Conservation (phyloP, 2,888 invertebrate species). For the Gerosis bhagava region DNA sequence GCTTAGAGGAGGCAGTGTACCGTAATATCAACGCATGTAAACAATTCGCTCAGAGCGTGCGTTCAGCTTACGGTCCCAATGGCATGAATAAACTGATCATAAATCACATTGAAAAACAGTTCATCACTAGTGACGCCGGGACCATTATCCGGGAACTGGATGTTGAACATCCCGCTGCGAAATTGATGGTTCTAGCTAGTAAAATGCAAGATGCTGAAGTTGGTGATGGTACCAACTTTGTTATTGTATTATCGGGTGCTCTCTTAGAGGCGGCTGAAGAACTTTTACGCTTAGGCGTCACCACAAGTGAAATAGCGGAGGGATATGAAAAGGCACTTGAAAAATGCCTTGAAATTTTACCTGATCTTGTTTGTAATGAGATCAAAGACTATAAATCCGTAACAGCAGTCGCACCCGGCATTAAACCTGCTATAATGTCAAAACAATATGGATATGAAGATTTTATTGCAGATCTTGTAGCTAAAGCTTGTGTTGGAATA, state of each 20-base stretch:
- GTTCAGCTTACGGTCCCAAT: slow-evolving; percentile 98
- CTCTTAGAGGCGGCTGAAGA: slow-evolving; percentile 96
- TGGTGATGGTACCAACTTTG: slow-evolving; percentile 99
- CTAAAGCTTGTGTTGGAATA: slow-evolving; percentile 94
- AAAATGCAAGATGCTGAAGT: slow-evolving; percentile 99
- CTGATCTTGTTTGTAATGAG: slow-evolving; percentile 89
- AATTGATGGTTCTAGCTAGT: slow-evolving; percentile 96
- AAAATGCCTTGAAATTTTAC: slow-evolving; percentile 95
- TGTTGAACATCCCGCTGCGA: slow-evolving; percentile 99
- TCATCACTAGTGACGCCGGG: slow-evolving; percentile 99
- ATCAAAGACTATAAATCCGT: slow-evolving; percentile 87
- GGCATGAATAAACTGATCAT: slow-evolving; percentile 99
- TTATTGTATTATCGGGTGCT: slow-evolving; percentile 96
- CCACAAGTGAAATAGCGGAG: slow-evolving; percentile 97
- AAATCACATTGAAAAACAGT: slow-evolving; percentile 98
- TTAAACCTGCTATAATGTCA: slow-evolving; percentile 95
- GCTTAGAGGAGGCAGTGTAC: slow-evolving; percentile 98
- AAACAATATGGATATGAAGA: slow-evolving; percentile 99
- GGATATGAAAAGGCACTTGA: slow-evolving; percentile 96
- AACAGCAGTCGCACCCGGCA: slow-evolving; percentile 87
- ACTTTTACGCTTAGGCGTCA: slow-evolving; percentile 95
- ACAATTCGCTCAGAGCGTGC: slow-evolving; percentile 95
- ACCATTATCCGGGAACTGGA: slow-evolving; percentile 98
- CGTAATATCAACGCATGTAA: slow-evolving; percentile 98
- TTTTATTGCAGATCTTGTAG: slow-evolving; percentile 92